Conservation (phyloP, 2,888 invertebrate species). For the Hedya salicella region DNA sequence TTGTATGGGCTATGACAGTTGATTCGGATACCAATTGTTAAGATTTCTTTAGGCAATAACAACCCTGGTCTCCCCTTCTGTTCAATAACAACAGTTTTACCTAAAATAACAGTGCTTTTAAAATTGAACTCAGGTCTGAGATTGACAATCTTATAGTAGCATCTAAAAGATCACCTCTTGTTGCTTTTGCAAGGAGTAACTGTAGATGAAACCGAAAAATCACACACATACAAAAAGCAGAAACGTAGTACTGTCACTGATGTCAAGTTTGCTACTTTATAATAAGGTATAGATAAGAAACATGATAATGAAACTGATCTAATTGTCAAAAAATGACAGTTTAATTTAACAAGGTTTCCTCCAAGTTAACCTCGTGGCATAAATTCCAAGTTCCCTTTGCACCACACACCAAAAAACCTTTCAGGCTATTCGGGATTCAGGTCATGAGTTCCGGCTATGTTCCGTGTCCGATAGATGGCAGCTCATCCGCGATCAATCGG, state of each 20-base stretch:
- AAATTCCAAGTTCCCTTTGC: constrained; percentile 13
- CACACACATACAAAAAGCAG: no score
- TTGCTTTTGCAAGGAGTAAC: constrained; percentile 60
- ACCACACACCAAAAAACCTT: constrained; percentile 53
- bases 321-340: no score
- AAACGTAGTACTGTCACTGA: no score
- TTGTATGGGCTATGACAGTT: no score
- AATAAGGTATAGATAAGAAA: no score
- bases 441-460: constrained; percentile 75
- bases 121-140: neutral
- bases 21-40: no score
- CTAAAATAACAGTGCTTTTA: neutral
- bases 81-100: neutral
- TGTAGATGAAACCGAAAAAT: constrained; percentile 46
- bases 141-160: constrained; percentile 47
- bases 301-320: no score
- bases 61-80: no score
- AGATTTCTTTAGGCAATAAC: no score
- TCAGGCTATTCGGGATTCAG: constrained; percentile 68
- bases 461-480: constrained; percentile 76
- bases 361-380: no score
- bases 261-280: no score
- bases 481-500: constrained; percentile 80
- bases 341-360: no score
- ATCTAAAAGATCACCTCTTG: constrained; percentile 62